Conservation (phyloP, 2,797 vertebrate genomes). For the Bovichtus diacanthus region DNA sequence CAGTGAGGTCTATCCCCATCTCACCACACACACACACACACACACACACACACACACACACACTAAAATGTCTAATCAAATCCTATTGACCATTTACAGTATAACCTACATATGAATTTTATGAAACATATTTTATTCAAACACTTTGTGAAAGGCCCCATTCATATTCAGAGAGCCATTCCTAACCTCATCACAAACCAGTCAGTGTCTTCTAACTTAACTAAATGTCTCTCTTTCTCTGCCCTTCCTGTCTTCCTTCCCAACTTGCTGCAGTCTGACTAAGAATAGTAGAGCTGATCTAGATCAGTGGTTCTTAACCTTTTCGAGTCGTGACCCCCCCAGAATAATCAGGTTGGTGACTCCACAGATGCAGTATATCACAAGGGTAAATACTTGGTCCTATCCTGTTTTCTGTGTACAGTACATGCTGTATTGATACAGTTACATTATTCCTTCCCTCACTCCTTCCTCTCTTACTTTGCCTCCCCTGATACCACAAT, state of each 20-base stretch:
- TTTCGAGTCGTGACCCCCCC: no score
- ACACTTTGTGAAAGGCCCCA: no score
- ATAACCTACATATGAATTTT: no score
- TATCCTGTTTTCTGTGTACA: not conserved
- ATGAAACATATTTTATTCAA: no score
- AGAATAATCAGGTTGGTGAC: no score
- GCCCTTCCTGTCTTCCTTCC: no score
- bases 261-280: not conserved
- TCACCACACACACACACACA: constrained; percentile 15
- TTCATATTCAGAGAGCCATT: no score
- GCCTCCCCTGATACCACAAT: constrained; percentile 31
- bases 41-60: not conserved
- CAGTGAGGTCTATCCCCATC: constrained; percentile 6
- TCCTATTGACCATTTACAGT: no score
- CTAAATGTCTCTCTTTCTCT: no score
- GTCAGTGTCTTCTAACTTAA: no score
- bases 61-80: no score
- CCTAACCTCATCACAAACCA: no score
- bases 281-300: not conserved
- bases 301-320: not conserved
- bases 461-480: constrained; percentile 6
- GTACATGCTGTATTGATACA: not conserved
- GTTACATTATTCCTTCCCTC: not conserved
- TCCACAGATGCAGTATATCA: not conserved
- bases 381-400: not conserved